Evolutionary conservation across 1,140 invertebrate species (phyloP).

Genomic region (Drosophila asahinai): DNA sequence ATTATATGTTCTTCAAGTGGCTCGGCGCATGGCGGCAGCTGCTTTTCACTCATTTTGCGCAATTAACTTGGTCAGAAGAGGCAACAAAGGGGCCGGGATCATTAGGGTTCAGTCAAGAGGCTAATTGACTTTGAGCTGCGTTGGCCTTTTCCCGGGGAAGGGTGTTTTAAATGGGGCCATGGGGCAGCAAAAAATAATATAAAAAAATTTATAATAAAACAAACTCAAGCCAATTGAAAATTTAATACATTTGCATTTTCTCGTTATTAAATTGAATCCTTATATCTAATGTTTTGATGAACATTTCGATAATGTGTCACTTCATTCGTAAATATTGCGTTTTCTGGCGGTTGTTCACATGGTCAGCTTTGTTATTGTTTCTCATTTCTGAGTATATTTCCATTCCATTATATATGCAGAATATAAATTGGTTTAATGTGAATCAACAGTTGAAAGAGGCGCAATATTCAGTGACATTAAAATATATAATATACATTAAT

Average conservation of each 20-base stretch:
- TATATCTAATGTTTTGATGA: slow-evolving; percentile 1
- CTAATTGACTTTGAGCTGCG: slow-evolving; percentile 73
- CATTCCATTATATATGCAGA: slow-evolving; percentile 23
- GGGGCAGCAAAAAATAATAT: background rate
- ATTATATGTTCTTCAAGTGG: slow-evolving; percentile 59
- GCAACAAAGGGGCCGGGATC: slow-evolving; percentile 22
- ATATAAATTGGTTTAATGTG: slow-evolving; percentile 17
- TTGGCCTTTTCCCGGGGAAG: slow-evolving; percentile 43
- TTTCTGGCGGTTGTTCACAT: slow-evolving; percentile 10
- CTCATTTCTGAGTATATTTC: background rate
- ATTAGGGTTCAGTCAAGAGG: slow-evolving; percentile 67
- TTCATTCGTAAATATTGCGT: slow-evolving; percentile 4
- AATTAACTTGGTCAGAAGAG: slow-evolving; percentile 60
- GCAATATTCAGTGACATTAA: slow-evolving; percentile 7
- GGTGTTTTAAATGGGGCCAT: slow-evolving; percentile 19
- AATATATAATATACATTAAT: background rate
- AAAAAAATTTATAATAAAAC: slow-evolving; percentile 23
- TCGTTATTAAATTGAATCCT: background rate
- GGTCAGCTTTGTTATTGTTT: slow-evolving; percentile 20
- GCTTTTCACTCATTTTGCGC: slow-evolving; percentile 65
- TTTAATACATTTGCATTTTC: slow-evolving; percentile 4
- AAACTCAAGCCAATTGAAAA: slow-evolving; percentile 2
- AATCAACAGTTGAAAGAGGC: slow-evolving; percentile 12
- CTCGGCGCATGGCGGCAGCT: slow-evolving; percentile 55
- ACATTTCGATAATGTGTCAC: slow-evolving; percentile 6